Evolutionary conservation across 2,888 invertebrate genomes (phyloP).

Genomic region (Synanthedon tipuliformis): DNA sequence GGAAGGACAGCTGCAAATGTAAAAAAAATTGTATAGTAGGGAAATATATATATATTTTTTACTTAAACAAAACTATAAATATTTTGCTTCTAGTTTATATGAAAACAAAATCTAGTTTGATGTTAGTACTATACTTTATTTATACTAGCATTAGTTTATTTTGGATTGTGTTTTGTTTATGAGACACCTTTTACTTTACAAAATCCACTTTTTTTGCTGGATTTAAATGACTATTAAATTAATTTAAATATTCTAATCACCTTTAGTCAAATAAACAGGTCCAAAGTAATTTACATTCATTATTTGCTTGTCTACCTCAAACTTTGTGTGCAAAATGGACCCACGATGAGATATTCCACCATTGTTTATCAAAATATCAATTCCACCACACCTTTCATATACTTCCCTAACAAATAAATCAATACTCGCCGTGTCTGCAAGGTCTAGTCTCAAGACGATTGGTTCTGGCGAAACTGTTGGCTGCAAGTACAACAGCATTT

Average conservation of each 20-base stretch:
- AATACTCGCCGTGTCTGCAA: slow-evolving; percentile 76
- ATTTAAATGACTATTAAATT: too few relatives aligned
- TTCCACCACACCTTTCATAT: slow-evolving; percentile 75
- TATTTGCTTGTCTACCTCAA: slow-evolving; percentile 86
- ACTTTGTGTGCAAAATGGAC: slow-evolving; percentile 76
- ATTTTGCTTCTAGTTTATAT: too few relatives aligned
- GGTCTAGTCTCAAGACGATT: slow-evolving; percentile 79
- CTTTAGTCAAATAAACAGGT: slow-evolving; percentile 90
- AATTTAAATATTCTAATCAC: slow-evolving; percentile 64
- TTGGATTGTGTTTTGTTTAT: too few relatives aligned
- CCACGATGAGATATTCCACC: slow-evolving; percentile 89
- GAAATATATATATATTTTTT: too few relatives aligned
- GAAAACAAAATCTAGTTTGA: too few relatives aligned
- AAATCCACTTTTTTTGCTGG: too few relatives aligned
- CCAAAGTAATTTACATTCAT: slow-evolving; percentile 98
- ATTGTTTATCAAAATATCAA: slow-evolving; percentile 94
- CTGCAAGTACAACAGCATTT: slow-evolving; percentile 24
- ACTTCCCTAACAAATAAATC: slow-evolving; percentile 74
- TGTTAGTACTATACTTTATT: too few relatives aligned
- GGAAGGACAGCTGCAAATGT: slow-evolving; percentile 79
- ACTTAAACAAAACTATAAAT: too few relatives aligned
- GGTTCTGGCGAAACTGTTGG: slow-evolving; percentile 76
- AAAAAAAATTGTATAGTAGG: too few relatives aligned
- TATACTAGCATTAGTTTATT: too few relatives aligned
- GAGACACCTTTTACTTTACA: too few relatives aligned